Conservation (phyloP, 1,140 invertebrate species). For the Scylla paramamosain region DNA sequence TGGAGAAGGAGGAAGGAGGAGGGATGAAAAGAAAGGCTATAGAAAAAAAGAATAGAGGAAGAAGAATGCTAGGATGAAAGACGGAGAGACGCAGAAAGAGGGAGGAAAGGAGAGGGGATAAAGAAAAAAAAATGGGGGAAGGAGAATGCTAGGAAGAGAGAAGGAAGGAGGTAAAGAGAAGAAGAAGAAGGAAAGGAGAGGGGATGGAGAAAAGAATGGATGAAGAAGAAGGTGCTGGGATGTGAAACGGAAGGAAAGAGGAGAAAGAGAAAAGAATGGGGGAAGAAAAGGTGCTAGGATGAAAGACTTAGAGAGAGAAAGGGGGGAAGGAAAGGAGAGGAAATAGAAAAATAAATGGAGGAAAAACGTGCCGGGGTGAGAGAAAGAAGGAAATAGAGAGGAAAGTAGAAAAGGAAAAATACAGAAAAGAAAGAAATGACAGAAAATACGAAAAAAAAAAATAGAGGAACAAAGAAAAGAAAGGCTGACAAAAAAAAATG, state of each 20-base stretch:
- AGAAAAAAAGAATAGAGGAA: not conserved
- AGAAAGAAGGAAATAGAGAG: not conserved
- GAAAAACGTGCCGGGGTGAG: too few relatives aligned
- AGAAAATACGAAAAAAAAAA: not conserved
- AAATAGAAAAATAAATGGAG: not conserved
- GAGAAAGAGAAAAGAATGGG: not conserved
- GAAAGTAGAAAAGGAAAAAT: not conserved
- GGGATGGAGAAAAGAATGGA: not conserved
- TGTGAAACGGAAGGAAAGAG: not conserved
- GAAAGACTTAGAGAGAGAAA: conserved; percentile 32
- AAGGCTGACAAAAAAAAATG: too few relatives aligned
- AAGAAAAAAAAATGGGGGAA: not conserved
- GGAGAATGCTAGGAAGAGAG: not conserved
- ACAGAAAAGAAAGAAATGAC: not conserved
- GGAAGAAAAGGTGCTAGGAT: not conserved
- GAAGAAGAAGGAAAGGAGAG: not conserved
- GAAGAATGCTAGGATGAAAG: not conserved
- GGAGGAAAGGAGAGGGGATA: not conserved
- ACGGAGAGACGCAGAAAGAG: not conserved
- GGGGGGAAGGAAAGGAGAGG: not conserved
- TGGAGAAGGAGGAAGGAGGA: not conserved
- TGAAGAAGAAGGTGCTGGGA: not conserved
- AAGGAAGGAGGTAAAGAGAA: not conserved
- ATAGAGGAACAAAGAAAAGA: not conserved
- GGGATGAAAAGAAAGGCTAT: not conserved